phyloP scores from a whole-genome alignment of 2,113 vertebrate species.

The Callocephalon fimbriatum region DNA sequence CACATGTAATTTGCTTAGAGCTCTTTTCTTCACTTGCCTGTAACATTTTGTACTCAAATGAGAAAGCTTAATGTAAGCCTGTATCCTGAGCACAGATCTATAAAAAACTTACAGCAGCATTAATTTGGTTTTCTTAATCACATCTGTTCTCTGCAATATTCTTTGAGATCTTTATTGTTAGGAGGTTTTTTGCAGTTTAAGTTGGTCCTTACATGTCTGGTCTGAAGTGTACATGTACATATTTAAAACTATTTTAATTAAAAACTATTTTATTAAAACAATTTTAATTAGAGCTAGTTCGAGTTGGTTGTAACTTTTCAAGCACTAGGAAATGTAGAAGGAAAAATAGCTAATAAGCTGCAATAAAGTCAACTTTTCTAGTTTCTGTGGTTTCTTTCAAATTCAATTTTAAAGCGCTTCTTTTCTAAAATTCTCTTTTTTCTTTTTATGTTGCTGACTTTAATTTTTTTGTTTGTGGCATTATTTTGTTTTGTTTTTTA shows the following conservation, averaged over 20 bases:
- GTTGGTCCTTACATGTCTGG: neutral
- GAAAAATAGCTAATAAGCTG: neutral
- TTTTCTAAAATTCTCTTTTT: neutral
- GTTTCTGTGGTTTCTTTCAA: neutral
- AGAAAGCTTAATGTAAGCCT: neutral
- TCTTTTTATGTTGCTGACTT: neutral
- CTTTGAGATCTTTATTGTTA: neutral
- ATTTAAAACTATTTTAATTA: neutral
- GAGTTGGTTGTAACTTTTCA: neutral
- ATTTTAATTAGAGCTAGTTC: neutral
- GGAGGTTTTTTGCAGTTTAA: neutral
- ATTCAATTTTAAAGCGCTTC: neutral
- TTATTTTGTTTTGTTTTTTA: neutral
- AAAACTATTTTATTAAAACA: neutral
- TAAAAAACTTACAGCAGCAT: neutral
- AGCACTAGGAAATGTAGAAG: neutral
- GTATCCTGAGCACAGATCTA: neutral
- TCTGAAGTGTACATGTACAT: neutral
- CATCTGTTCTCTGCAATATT: neutral
- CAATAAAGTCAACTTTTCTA: neutral
- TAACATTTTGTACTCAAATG: neutral
- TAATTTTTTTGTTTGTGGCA: neutral
- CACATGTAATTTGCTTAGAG: neutral
- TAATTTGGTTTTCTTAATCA: neutral
- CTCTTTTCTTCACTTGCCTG: conserved; percentile 24